Evolutionary conservation across 2,113 vertebrate genomes (phyloP).

Genomic region (Ariopsis seemanni): DNA sequence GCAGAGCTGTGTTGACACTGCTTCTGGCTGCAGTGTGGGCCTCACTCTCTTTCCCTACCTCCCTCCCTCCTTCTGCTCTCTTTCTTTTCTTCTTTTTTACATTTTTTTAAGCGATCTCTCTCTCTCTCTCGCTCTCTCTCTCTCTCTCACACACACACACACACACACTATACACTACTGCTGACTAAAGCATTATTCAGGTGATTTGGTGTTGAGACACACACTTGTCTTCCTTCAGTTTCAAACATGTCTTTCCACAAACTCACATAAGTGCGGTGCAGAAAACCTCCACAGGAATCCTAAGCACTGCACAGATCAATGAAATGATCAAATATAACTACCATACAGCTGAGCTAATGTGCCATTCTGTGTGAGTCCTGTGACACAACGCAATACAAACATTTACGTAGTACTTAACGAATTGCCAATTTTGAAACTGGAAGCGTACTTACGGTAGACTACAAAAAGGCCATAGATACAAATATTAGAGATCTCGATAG

Average conservation of each 20-base stretch:
- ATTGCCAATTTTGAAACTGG: background rate
- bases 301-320: constrained; percentile 12
- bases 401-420: background rate
- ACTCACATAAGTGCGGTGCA: background rate
- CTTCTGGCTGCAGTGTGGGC: constrained; percentile 49
- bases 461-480: background rate
- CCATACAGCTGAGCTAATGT: background rate
- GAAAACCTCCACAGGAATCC: background rate
- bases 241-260: background rate
- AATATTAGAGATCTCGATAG: background rate
- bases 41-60: constrained; percentile 17
- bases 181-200: constrained; percentile 31
- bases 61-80: background rate
- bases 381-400: background rate
- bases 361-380: background rate
- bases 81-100: background rate
- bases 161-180: background rate
- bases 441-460: background rate
- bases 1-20: constrained; percentile 49
- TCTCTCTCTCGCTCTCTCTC: background rate
- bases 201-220: background rate
- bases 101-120: background rate
- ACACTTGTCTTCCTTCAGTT: background rate
- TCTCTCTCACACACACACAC: background rate
- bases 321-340: constrained; percentile 14